Conservation (phyloP, 2,797 vertebrate species). For the Euthynnus affinis region DNA sequence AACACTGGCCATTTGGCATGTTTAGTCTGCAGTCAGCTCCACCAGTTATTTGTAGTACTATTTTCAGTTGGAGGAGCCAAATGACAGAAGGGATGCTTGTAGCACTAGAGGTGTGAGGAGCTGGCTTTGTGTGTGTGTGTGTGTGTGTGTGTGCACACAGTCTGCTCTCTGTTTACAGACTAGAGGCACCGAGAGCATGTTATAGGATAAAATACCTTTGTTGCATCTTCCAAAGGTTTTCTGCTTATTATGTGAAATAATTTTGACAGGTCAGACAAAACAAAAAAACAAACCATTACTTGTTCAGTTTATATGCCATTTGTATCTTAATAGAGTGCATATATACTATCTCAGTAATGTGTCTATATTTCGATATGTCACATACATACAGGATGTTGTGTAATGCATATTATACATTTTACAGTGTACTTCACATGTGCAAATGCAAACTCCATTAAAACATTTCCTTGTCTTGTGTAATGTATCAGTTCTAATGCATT, state of each 20-base stretch:
- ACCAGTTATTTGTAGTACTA: slow-evolving; percentile 34
- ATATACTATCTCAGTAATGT: not conserved
- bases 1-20: slow-evolving; percentile 4
- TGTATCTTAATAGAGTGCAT: slow-evolving; percentile 1
- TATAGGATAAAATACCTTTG: not conserved
- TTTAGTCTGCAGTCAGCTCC: slow-evolving; percentile 8
- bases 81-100: slow-evolving; percentile 50
- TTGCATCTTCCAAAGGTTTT: slow-evolving; percentile 3
- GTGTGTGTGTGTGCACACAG: slow-evolving; percentile 18
- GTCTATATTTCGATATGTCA: slow-evolving; percentile 5
- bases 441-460: not conserved
- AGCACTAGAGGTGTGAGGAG: slow-evolving; percentile 29
- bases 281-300: too few species aligned
- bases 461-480: not conserved
- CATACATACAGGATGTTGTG: not conserved
- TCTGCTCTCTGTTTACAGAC: slow-evolving; percentile 39
- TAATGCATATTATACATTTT: not conserved
- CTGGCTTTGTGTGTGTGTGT: not conserved
- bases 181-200: slow-evolving; percentile 10
- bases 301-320: not conserved
- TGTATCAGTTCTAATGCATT: not conserved
- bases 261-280: not conserved
- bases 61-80: slow-evolving; percentile 42
- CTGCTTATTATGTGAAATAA: not conserved
- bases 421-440: not conserved